Conservation (phyloP, 1,140 invertebrate species). For the Micrasema minimum region DNA sequence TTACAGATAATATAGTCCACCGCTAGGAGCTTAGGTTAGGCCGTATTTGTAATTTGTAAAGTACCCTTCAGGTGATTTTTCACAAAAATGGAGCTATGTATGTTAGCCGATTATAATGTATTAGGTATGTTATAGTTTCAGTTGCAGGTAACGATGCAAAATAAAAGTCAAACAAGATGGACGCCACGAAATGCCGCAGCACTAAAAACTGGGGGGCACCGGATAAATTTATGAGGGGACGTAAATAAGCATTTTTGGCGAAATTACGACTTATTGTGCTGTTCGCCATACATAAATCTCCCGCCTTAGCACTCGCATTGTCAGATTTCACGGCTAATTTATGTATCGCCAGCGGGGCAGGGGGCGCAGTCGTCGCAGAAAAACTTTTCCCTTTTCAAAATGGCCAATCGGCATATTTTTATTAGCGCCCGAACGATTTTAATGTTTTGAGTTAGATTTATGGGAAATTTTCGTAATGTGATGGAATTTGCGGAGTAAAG, state of each 20-base stretch:
- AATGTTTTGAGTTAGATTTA: too few species aligned
- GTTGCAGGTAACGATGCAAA: background rate
- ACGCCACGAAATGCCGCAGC: background rate
- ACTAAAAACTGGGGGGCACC: conserved; percentile 37
- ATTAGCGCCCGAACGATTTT: too few species aligned
- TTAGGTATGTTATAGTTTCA: too few species aligned
- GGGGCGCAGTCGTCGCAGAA: conserved; percentile 16
- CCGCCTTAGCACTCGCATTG: conserved; percentile 51
- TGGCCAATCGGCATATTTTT: background rate
- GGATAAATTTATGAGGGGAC: conserved; percentile 48
- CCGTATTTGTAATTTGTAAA: too few species aligned
- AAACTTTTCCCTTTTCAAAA: conserved; percentile 24
- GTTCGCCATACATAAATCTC: conserved; percentile 49
- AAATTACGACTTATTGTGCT: conserved; percentile 54
- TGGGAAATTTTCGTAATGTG: too few species aligned
- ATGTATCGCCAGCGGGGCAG: conserved; percentile 47
- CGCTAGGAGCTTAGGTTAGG: too few species aligned
- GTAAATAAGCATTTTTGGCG: conserved; percentile 54
- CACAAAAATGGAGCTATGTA: too few species aligned
- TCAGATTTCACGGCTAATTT: conserved; percentile 52
- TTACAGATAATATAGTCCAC: too few species aligned
- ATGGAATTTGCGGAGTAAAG: too few species aligned
- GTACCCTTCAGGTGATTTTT: too few species aligned
- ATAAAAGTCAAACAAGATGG: conserved; percentile 3
- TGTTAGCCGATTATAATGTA: too few species aligned